Conservation (phyloP, 2,797 vertebrate genomes). For the Morelia viridis region DNA sequence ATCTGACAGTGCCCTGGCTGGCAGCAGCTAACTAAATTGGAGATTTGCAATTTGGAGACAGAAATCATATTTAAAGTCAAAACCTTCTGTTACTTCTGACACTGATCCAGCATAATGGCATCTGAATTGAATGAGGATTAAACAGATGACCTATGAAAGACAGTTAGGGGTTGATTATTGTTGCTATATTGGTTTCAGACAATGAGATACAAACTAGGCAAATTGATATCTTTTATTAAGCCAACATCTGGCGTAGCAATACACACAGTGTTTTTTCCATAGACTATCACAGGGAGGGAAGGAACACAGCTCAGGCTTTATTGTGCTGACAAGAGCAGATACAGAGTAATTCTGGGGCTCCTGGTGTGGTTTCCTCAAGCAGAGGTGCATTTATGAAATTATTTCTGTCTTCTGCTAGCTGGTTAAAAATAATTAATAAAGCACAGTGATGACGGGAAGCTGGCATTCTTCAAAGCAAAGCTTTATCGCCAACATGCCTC, state of each 20-base stretch:
- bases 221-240: constrained; percentile 22
- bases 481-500: not conserved
- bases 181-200: not conserved
- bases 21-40: constrained; percentile 21
- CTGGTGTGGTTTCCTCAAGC: not conserved
- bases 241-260: not conserved
- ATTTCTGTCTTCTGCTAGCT: not conserved
- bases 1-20: not conserved
- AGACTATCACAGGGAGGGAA: not conserved
- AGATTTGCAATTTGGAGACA: not conserved
- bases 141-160: constrained; percentile 24
- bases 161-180: constrained; percentile 1
- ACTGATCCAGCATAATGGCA: not conserved
- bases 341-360: not conserved
- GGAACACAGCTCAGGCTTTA: not conserved
- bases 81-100: constrained; percentile 13
- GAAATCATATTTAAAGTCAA: constrained; percentile 23
- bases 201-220: constrained; percentile 19
- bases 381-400: not conserved
- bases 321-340: not conserved
- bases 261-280: not conserved
- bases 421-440: not conserved
- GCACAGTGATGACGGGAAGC: not conserved
- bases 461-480: not conserved
- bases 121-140: constrained; percentile 17